Conservation (phyloP, 2,797 vertebrate species). For the Leuciscus waleckii region DNA sequence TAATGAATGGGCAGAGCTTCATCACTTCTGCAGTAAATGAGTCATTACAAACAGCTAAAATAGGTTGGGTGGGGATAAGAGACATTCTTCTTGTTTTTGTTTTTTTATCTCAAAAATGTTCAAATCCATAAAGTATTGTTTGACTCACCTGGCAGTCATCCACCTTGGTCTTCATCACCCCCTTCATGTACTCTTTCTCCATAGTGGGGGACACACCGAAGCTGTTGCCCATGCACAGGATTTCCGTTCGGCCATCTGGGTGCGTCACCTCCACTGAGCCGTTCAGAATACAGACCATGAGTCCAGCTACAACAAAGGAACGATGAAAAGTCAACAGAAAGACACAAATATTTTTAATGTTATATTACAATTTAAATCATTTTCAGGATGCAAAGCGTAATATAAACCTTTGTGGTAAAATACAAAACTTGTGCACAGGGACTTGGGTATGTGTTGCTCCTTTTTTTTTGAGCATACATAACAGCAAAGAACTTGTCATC, state of each 20-base stretch:
- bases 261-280: conserved; percentile 97
- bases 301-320: conserved; percentile 84
- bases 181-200: conserved; percentile 99
- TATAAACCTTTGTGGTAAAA: neutral
- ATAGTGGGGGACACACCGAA: conserved; percentile 98
- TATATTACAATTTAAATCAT: neutral
- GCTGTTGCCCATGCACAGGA: conserved; percentile 98
- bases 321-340: neutral
- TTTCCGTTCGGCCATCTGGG: conserved; percentile 91
- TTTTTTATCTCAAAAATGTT: neutral
- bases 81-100: neutral
- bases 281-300: conserved; percentile 99
- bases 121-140: neutral
- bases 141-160: conserved; percentile 95
- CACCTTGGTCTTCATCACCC: conserved; percentile 98
- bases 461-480: neutral
- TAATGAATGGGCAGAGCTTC: conserved; percentile 24
- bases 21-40: conserved; percentile 40
- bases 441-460: neutral
- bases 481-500: neutral
- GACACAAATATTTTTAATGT: neutral
- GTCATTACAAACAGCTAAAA: conserved; percentile 26
- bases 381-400: neutral
- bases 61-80: conserved; percentile 4
- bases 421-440: neutral